These are phyloP conservation scores for Porphyrio hochstetteri DNA, from an alignment of 2,113 vertebrate species.

Conservation along the genomic window DNA sequence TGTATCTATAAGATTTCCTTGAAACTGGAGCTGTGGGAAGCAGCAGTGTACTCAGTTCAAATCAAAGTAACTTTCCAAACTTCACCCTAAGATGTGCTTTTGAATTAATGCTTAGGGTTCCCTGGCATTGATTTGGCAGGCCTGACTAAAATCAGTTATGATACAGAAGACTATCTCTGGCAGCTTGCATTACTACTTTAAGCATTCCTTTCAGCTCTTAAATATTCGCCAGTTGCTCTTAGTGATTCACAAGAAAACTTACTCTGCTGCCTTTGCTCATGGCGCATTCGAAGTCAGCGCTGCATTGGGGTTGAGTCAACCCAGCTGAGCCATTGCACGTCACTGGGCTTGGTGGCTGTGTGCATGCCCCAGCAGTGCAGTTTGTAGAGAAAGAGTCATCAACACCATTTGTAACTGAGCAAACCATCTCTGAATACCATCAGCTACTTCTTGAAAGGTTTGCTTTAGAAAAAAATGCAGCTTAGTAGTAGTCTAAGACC, in stretches of 20 bases:
- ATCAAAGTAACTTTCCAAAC: neutral
- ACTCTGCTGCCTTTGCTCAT: neutral
- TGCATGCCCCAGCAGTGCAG: neutral
- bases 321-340: fast-evolving
- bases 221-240: neutral
- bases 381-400: neutral
- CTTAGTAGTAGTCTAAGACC: neutral
- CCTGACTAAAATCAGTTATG: neutral
- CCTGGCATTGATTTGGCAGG: neutral
- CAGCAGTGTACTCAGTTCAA: neutral
- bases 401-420: neutral
- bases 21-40: neutral
- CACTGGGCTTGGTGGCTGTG: fast-evolving
- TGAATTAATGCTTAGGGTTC: neutral
- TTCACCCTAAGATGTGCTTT: neutral
- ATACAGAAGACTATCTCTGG: neutral
- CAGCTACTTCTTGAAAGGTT: neutral
- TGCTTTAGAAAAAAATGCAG: neutral
- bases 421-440: neutral
- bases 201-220: neutral
- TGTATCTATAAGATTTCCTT: neutral
- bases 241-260: neutral
- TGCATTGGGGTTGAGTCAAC: neutral
- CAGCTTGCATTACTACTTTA: neutral
- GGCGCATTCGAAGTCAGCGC: neutral